A percentile compares a stretch with the other conserved stretches of the same genome.
phyloP scores from a whole-genome alignment of 2,888 invertebrate species.

The Drosophila mimetica region DNA sequence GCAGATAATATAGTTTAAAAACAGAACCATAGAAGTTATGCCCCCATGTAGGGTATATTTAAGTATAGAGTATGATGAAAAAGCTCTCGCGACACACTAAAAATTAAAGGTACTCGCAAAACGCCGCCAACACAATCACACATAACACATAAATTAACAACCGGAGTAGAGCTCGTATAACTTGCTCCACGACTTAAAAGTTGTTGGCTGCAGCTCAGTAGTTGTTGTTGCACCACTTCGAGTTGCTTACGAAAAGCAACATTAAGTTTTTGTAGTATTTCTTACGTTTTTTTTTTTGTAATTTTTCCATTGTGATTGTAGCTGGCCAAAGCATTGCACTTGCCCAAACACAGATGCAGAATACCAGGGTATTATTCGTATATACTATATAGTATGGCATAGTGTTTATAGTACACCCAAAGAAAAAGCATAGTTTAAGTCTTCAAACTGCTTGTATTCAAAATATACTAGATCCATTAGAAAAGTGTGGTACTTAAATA shows the following conservation, averaged over 20 bases:
- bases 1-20: constrained; percentile 2
- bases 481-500: too few species aligned
- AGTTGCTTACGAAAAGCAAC: constrained; percentile 48
- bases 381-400: too few species aligned
- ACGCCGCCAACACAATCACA: constrained; percentile 40
- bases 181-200: constrained; percentile 61
- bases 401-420: too few species aligned
- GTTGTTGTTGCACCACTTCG: constrained; percentile 76
- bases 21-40: constrained; percentile 16
- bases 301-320: constrained; percentile 53
- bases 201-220: constrained; percentile 37
- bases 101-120: constrained; percentile 61
- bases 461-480: too few species aligned
- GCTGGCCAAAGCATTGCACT: constrained; percentile 65
- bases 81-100: constrained; percentile 53
- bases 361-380: background rate
- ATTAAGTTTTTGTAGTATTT: constrained; percentile 27
- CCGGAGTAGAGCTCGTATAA: constrained; percentile 68
- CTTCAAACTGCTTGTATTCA: too few species aligned
- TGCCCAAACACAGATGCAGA: constrained; percentile 35
- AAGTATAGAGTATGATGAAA: constrained; percentile 5
- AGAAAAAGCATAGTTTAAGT: too few species aligned
- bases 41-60: constrained; percentile 16
- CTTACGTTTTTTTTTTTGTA: constrained; percentile 16
- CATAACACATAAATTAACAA: constrained; percentile 64